Evolutionary conservation across 2,888 invertebrate genomes (phyloP).

Genomic region (Agriotes lineatus): DNA sequence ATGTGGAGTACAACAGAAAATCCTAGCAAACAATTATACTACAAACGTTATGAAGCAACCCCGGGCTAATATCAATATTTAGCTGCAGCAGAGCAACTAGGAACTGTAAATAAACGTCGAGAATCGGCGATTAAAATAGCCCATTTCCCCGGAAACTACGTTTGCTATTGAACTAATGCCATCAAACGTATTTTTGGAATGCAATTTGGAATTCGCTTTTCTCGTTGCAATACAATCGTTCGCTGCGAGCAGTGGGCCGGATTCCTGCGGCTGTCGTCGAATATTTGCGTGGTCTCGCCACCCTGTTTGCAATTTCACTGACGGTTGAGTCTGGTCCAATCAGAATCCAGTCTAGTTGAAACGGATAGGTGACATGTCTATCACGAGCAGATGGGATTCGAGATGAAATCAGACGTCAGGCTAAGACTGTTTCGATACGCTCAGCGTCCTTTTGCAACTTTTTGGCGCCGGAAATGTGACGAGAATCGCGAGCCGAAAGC

Average conservation of each 20-base stretch:
- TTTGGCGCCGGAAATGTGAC: not conserved
- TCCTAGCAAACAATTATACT: too few species aligned
- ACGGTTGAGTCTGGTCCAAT: conserved; percentile 53
- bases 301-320: conserved; percentile 54
- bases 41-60: too few species aligned
- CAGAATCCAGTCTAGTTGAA: conserved; percentile 54
- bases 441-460: not conserved
- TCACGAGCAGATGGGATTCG: conserved; percentile 51
- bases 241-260: conserved; percentile 15
- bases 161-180: conserved; percentile 40
- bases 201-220: conserved; percentile 49
- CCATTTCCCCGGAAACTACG: conserved; percentile 23
- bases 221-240: conserved; percentile 36
- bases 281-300: conserved; percentile 41
- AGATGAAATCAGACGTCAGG: conserved; percentile 51
- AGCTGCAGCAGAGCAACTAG: too few species aligned
- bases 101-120: conserved; percentile 10
- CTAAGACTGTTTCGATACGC: conserved; percentile 33
- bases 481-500: too few species aligned
- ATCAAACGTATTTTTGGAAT: conserved; percentile 48
- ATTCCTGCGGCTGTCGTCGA: conserved; percentile 43
- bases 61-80: too few species aligned
- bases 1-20: too few species aligned
- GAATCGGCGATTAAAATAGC: conserved; percentile 7
- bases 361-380: conserved; percentile 55